Percentiles rank a stretch among this genome's conserved stretches.
Conservation (phyloP, 2,888 invertebrate species). For the Caenorhabditis sp. region DNA sequence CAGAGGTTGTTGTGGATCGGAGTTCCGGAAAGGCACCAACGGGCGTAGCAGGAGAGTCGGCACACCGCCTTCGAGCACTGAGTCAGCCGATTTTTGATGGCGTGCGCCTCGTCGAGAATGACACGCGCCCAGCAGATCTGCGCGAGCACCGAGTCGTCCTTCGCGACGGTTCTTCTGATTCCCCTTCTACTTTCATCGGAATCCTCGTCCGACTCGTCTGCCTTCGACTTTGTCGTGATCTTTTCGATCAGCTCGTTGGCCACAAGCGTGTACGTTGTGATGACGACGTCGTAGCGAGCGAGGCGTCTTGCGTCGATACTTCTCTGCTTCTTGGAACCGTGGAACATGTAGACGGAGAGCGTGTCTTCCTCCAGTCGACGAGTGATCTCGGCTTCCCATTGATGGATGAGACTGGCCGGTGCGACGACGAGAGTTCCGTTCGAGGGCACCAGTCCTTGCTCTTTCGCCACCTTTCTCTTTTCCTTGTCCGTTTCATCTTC, state of each 20-base stretch:
- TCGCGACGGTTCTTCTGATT: constrained; percentile 36
- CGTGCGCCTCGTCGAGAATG: constrained; percentile 94
- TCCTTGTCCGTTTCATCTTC: constrained; percentile 56
- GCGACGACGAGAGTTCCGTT: constrained; percentile 86
- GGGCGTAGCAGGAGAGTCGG: constrained; percentile 83
- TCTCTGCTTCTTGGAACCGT: constrained; percentile 84
- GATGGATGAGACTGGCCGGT: constrained; percentile 91
- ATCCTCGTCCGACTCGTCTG: constrained; percentile 14
- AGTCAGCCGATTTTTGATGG: constrained; percentile 86
- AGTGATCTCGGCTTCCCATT: constrained; percentile 86
- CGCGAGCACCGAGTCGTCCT: constrained; percentile 79
- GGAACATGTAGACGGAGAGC: constrained; percentile 86
- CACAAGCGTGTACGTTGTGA: constrained; percentile 91
- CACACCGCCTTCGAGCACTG: constrained; percentile 83
- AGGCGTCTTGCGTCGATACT: constrained; percentile 66
- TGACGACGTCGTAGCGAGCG: constrained; percentile 85
- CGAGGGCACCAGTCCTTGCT: constrained; percentile 73
- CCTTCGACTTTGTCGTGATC: constrained; percentile 43
- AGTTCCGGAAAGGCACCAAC: constrained; percentile 91
- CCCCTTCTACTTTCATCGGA: constrained; percentile 31
- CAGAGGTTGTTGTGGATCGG: constrained; percentile 94
- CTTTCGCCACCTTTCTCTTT: constrained; percentile 46
- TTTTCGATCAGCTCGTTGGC: constrained; percentile 79
- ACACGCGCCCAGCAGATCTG: constrained; percentile 88
- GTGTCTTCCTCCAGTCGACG: constrained; percentile 82